A percentile compares a stretch with the other conserved stretches of the same genome.
phyloP scores from a whole-genome alignment of 23 tunicate genomes.

The Diplosoma virens region DNA sequence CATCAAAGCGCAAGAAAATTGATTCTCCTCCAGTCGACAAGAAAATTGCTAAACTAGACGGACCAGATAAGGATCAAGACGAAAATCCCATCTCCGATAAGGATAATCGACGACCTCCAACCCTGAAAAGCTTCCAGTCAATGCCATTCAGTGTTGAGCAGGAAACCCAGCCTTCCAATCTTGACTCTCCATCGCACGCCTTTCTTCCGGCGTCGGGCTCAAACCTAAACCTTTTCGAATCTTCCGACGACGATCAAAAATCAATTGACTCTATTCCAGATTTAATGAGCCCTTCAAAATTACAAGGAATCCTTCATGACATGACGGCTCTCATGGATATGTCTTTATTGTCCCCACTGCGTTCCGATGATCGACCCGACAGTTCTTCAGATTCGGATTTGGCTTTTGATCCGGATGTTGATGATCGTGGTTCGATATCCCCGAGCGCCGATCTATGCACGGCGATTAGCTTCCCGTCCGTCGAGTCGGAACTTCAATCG shows the following conservation, averaged over 20 bases:
- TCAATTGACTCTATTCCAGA: not conserved
- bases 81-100: not conserved
- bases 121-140: slow-evolving; percentile 23
- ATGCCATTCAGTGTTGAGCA: slow-evolving; percentile 39
- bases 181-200: not conserved
- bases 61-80: not conserved
- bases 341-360: not conserved
- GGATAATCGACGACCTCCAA: not conserved
- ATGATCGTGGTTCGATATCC: slow-evolving; percentile 39
- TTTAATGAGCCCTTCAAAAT: slow-evolving; percentile 1
- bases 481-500: not conserved
- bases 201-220: not conserved
- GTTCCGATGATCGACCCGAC: not conserved
- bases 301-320: not conserved
- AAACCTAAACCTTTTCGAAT: not conserved
- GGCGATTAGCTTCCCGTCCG: slow-evolving; percentile 53
- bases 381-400: not conserved
- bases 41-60: not conserved
- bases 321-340: not conserved
- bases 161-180: not conserved
- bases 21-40: not conserved
- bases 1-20: not conserved
- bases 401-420: slow-evolving; percentile 19
- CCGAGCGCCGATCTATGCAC: slow-evolving; percentile 79
- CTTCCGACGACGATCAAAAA: not conserved